phyloP scores from a whole-genome alignment of 2,888 invertebrate genomes.

The Ametastegia equiseti region DNA sequence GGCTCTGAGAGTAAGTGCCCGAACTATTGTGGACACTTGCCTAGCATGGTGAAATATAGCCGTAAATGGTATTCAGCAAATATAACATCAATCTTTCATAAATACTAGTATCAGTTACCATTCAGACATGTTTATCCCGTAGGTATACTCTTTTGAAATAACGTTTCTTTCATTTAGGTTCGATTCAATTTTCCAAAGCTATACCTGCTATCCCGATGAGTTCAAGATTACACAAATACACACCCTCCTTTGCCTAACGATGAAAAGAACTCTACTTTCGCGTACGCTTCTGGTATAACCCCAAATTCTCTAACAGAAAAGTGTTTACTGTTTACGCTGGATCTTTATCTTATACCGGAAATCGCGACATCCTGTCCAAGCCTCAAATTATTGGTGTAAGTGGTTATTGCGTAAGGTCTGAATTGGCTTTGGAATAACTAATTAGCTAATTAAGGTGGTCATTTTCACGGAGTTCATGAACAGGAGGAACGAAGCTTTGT shows the following conservation, averaged over 20 bases:
- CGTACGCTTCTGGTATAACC: too few relatives aligned
- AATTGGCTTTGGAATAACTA: neutral
- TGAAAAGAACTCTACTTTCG: neutral
- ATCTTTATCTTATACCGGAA: too few relatives aligned
- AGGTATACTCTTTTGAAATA: neutral
- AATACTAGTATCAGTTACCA: neutral
- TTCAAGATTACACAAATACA: neutral
- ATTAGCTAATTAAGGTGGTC: neutral
- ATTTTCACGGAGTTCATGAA: neutral
- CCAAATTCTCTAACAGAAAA: too few relatives aligned
- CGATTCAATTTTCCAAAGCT: neutral
- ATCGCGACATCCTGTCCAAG: too few relatives aligned
- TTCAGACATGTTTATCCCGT: neutral
- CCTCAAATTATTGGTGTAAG: neutral
- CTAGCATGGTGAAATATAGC: neutral
- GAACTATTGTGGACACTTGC: conserved; percentile 1
- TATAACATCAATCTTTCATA: neutral
- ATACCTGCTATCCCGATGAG: neutral
- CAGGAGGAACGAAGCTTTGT: neutral
- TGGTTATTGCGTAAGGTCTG: neutral
- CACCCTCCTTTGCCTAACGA: neutral
- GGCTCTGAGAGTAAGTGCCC: neutral
- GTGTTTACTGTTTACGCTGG: too few relatives aligned
- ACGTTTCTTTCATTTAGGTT: neutral
- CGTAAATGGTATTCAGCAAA: neutral